Percentiles rank a stretch among this genome's conserved stretches.
These are phyloP conservation scores for Alethe diademata DNA, from an alignment of 2,113 vertebrate genomes.

Conservation along the genomic window DNA sequence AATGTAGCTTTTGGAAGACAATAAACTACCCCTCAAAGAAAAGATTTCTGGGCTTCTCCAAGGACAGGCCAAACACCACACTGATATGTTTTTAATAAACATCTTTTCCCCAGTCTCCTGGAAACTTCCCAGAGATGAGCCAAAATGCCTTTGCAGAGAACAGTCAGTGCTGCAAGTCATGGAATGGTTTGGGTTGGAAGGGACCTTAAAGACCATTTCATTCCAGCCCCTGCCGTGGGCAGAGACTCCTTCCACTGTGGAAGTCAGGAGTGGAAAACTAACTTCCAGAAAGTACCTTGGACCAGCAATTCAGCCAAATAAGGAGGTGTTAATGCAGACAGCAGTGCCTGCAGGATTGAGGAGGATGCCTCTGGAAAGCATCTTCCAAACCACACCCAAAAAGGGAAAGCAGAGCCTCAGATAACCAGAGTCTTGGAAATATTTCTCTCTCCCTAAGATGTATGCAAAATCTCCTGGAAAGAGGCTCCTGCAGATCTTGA, in stretches of 20 bases:
- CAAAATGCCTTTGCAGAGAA: background rate
- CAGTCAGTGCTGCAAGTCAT: background rate
- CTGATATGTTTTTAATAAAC: background rate
- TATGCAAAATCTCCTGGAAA: background rate
- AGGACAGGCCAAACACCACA: background rate
- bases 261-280: background rate
- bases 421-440: background rate
- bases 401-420: background rate
- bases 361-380: conserved; percentile 11
- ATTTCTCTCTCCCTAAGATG: background rate
- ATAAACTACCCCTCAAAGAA: background rate
- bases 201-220: background rate
- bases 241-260: background rate
- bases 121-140: background rate
- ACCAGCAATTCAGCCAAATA: background rate
- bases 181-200: background rate
- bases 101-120: background rate
- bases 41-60: background rate
- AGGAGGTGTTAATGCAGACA: background rate
- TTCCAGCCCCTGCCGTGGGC: background rate
- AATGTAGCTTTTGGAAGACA: background rate
- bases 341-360: background rate
- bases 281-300: background rate
- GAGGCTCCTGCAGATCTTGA: background rate
- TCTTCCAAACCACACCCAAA: conserved; percentile 13